Conservation (phyloP, 1,140 invertebrate species). For the Drosophila subpulchrella region DNA sequence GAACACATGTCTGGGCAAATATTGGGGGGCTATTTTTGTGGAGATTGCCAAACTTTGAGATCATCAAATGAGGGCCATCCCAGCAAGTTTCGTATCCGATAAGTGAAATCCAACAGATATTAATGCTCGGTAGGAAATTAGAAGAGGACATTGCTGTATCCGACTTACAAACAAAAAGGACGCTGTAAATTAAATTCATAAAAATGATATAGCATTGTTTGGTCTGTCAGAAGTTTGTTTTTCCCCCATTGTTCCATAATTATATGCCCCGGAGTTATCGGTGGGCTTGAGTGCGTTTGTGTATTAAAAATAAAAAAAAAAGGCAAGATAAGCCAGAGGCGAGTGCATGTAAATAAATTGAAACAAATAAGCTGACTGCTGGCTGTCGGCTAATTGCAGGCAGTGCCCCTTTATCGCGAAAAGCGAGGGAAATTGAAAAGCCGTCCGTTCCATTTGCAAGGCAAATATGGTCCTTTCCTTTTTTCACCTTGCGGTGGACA, state of each 20-base stretch:
- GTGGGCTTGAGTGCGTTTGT: constrained; percentile 59
- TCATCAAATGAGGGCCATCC: constrained; percentile 20
- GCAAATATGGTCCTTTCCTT: constrained; percentile 45
- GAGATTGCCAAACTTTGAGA: constrained; percentile 35
- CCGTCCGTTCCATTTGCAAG: constrained; percentile 58
- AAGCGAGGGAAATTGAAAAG: constrained; percentile 55
- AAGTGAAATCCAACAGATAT: constrained; percentile 41
- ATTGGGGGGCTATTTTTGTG: constrained; percentile 7
- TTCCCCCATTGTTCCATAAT: constrained; percentile 47
- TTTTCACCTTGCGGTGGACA: constrained; percentile 30
- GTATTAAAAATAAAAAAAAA: constrained; percentile 48
- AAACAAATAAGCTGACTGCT: constrained; percentile 70
- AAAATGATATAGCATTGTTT: constrained; percentile 49
- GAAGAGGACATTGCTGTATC: constrained; percentile 82
- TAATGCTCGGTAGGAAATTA: constrained; percentile 69
- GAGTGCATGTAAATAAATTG: constrained; percentile 69
- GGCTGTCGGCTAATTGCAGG: constrained; percentile 71
- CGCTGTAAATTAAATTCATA: constrained; percentile 81
- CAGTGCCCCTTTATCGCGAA: not conserved
- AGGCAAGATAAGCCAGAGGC: constrained; percentile 65
- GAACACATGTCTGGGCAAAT: constrained; percentile 46
- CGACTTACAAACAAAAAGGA: constrained; percentile 59
- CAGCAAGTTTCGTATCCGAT: constrained; percentile 17
- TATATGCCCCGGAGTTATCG: constrained; percentile 51
- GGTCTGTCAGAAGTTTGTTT: constrained; percentile 48